Evolutionary conservation across 2,113 vertebrate genomes (phyloP).

Genomic region (Tyto alba): DNA sequence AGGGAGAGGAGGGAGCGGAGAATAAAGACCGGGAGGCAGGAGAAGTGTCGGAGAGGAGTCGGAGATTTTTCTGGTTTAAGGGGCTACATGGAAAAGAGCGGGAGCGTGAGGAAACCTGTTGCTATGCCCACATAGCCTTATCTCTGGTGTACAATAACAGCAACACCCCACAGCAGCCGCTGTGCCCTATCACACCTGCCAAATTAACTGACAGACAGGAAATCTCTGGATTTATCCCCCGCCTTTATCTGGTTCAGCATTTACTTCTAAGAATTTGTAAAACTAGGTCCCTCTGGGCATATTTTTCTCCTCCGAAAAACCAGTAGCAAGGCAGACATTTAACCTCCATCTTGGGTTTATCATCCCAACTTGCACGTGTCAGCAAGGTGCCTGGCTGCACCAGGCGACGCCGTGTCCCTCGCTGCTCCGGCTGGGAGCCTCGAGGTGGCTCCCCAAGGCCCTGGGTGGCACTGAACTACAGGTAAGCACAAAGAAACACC

Average conservation of each 20-base stretch:
- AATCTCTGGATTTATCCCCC: neutral
- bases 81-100: neutral
- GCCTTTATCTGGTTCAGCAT: neutral
- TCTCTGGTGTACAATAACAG: neutral
- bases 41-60: neutral
- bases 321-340: neutral
- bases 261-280: neutral
- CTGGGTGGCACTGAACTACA: neutral
- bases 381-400: neutral
- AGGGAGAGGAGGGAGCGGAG: neutral
- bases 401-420: no score
- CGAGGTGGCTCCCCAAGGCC: neutral
- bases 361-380: conserved; percentile 1
- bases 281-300: neutral
- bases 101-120: neutral
- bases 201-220: neutral
- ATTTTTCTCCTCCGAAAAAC: neutral
- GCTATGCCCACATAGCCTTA: neutral
- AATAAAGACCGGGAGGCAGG: neutral
- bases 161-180: rapidly evolving
- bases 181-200: neutral
- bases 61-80: neutral
- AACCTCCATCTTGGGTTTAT: conserved; percentile 9
- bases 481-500: neutral
- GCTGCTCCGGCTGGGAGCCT: neutral